Evolutionary conservation across 2,113 vertebrate genomes (phyloP), one percentile per base, ranked within the genome.

Genomic region (Ciconia boyciana): DNA sequence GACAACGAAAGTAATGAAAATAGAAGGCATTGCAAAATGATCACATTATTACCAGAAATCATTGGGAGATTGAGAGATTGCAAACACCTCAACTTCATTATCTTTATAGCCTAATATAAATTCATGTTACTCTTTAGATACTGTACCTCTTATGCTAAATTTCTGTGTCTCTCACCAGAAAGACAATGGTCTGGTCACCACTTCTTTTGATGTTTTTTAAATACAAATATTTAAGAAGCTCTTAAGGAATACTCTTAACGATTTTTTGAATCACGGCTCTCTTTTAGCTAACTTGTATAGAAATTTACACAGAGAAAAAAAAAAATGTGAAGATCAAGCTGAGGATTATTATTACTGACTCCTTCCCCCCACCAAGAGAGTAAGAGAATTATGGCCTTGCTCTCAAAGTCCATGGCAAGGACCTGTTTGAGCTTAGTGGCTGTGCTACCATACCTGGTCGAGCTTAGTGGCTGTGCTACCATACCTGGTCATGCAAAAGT

Each of bases 1-100:
- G 89, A 94, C 91, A 91, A 91, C 2, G 4, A 85, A 97, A 92
- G 79, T 93, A 97, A 97, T 96, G 91, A 97, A 97, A 97, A 96
- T 64, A 95, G 58, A 91, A 96, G 72, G 55, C 68, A 90, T 28
- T 22, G 11, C 78, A 69, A 79, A 88, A 52, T 75, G 41, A 75
- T 86, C 78, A 36, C 12, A 18, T 90, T 86, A 93, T 95, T 77
- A 80, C 41, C 83, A 94, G 39, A 81, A 62, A 95, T 78, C 65
- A n/a, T 24, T 51, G 54, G 75, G 85, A 94, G 39, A 89, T 11
- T 24, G 66, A 51, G 57, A 46, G 80, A 82, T 34, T 60, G 44
- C 65, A 96, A 94, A 72, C 25, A 13, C 31, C 58, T 97, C 84
- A 41, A 26, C 32, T 29, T 85, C 82, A 94, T 85, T 90, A 94